These are phyloP conservation scores for Xiphias gladius DNA, from an alignment of 2,113 vertebrate genomes.

Conservation along the genomic window DNA sequence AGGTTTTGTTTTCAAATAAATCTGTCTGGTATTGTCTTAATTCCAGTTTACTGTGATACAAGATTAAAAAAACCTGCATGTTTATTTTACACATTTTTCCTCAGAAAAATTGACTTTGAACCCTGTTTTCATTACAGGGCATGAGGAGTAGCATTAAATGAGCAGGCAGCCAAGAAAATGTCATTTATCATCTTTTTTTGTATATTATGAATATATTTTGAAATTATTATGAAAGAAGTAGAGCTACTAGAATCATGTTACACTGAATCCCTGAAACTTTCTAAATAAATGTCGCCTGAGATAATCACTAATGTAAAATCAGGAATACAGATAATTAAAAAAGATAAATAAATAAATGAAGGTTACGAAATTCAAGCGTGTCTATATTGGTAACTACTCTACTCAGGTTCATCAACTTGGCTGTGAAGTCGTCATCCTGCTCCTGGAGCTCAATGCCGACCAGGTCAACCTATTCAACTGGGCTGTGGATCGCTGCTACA, in stretches of 20 bases:
- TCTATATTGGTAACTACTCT: conserved; percentile 9
- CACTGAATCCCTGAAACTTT: conserved; percentile 11
- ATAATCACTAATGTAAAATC: conserved; percentile 8
- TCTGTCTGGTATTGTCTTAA: conserved; percentile 28
- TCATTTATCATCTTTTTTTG: conserved; percentile 15
- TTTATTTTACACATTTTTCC: conserved; percentile 32
- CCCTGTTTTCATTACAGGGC: conserved; percentile 10
- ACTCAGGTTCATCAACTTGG: conserved; percentile 95
- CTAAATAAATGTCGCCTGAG: conserved; percentile 3
- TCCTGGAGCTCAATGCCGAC: conserved; percentile 95
- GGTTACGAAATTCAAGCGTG: not conserved
- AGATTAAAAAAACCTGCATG: conserved; percentile 37
- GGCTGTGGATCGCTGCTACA: conserved; percentile 98
- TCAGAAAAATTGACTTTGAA: conserved; percentile 13
- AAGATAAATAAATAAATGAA: too few species aligned
- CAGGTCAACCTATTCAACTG: conserved; percentile 98
- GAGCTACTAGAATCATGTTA: conserved; percentile 6
- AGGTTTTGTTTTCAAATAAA: conserved; percentile 40
- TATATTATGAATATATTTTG: not conserved
- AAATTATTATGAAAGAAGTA: not conserved
- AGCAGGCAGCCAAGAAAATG: conserved; percentile 9
- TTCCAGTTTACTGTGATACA: conserved; percentile 29
- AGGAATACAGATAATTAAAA: not conserved
- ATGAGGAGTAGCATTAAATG: conserved; percentile 12
- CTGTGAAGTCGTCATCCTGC: conserved; percentile 95